Conservation (phyloP, 2,888 invertebrate species). For the Bursaphelenchus okinawaensis region DNA sequence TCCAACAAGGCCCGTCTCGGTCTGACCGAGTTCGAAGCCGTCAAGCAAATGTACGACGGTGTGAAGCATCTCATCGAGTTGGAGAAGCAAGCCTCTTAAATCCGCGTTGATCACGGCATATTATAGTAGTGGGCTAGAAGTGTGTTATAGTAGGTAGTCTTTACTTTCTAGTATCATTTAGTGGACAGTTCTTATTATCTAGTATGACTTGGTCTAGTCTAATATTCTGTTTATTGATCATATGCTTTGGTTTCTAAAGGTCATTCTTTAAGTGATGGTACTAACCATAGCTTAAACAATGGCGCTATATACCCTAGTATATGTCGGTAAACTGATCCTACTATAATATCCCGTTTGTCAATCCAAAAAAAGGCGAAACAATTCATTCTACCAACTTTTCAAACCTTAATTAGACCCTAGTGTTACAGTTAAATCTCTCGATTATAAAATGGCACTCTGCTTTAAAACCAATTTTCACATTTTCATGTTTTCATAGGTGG, state of each 20-base stretch:
- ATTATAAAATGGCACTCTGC: neutral
- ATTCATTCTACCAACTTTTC: neutral
- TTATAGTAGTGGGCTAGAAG: neutral
- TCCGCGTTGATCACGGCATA: neutral
- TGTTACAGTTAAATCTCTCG: neutral
- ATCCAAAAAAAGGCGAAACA: neutral
- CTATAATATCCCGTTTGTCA: neutral
- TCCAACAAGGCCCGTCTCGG: constrained; percentile 77
- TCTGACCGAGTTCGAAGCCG: constrained; percentile 66
- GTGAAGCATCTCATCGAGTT: constrained; percentile 62
- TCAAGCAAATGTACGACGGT: constrained; percentile 74
- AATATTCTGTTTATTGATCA: too few species aligned
- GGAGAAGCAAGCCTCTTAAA: constrained; percentile 48
- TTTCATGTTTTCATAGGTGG: neutral
- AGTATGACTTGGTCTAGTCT: too few species aligned
- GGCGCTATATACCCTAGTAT: neutral
- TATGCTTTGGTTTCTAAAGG: too few species aligned
- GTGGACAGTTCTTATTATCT: too few species aligned
- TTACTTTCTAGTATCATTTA: too few species aligned
- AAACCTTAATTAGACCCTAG: neutral
- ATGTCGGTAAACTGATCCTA: neutral
- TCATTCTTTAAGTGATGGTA: too few species aligned
- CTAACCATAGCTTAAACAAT: neutral
- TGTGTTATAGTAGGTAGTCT: too few species aligned
- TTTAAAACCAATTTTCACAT: neutral